phyloP scores from a whole-genome alignment of 2,888 invertebrate genomes.

The Argyresthia goedartella region DNA sequence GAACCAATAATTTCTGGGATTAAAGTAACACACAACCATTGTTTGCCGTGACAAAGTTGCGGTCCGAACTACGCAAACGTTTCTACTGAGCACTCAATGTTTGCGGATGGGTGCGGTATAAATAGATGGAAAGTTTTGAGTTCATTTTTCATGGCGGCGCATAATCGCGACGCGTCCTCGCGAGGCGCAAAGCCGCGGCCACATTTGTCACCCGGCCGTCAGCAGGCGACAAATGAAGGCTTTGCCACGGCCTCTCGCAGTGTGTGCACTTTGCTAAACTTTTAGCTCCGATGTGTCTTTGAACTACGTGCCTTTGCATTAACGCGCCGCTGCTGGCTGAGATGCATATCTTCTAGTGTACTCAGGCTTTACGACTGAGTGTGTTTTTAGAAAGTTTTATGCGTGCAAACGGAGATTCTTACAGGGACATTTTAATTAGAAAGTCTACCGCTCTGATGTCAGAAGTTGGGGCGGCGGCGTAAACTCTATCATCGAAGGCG shows the following conservation, averaged over 20 bases:
- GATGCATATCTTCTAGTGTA: constrained; percentile 5
- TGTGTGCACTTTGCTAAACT: constrained; percentile 67
- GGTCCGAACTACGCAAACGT: too few relatives aligned
- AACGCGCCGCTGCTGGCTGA: constrained; percentile 32
- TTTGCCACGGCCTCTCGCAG: too few relatives aligned
- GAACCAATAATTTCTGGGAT: too few relatives aligned
- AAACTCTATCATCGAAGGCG: background rate
- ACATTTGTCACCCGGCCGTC: constrained; percentile 69
- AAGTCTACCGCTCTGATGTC: constrained; percentile 1
- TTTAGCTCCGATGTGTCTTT: constrained; percentile 44
- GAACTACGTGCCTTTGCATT: constrained; percentile 66
- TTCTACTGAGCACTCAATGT: too few relatives aligned
- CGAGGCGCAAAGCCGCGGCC: constrained; percentile 45
- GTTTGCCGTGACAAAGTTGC: too few relatives aligned
- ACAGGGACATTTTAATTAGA: constrained; percentile 5
- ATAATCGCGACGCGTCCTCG: too few relatives aligned
- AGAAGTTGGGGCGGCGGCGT: background rate
- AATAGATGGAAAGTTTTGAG: constrained; percentile 29
- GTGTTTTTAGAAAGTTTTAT: constrained; percentile 56
- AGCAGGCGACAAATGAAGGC: constrained; percentile 71
- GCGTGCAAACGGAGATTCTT: constrained; percentile 25
- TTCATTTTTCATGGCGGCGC: constrained; percentile 49
- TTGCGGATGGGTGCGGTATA: constrained; percentile 7
- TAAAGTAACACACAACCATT: too few relatives aligned
- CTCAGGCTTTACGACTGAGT: constrained; percentile 45